phyloP scores from a whole-genome alignment of 2,797 vertebrate genomes.

The Echiichthys vipera region DNA sequence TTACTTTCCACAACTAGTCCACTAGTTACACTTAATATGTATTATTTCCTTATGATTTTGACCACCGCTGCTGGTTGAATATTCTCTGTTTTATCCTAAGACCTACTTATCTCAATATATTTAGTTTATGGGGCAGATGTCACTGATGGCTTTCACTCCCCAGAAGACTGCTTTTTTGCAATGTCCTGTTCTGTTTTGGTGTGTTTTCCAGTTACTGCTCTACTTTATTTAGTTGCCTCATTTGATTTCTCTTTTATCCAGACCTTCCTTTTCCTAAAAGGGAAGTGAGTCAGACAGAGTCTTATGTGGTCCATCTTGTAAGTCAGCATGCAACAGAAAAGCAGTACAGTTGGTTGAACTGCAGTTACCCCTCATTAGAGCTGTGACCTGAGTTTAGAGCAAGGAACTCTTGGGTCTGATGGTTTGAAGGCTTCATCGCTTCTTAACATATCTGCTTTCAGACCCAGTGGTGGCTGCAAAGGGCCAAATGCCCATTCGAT shows the following conservation, averaged over 20 bases:
- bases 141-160: neutral
- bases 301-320: slow-evolving; percentile 24
- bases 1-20: neutral
- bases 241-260: slow-evolving; percentile 31
- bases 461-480: slow-evolving; percentile 45
- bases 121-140: slow-evolving; percentile 1
- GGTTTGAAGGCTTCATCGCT: slow-evolving; percentile 37
- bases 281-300: slow-evolving; percentile 62
- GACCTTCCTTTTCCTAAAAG: slow-evolving; percentile 45
- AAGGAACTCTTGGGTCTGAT: slow-evolving; percentile 58
- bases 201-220: slow-evolving; percentile 13
- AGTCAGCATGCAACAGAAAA: slow-evolving; percentile 38
- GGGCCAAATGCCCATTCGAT: slow-evolving; percentile 32
- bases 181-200: neutral
- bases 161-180: neutral
- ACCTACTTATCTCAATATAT: neutral
- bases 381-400: slow-evolving; percentile 27
- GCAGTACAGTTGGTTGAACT: slow-evolving; percentile 59
- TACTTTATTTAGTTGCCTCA: no score
- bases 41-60: neutral
- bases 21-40: neutral
- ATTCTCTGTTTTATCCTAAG: neutral
- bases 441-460: slow-evolving; percentile 52
- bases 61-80: neutral
- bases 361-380: slow-evolving; percentile 63